Percentiles rank a stretch among this genome's conserved stretches.
phyloP scores from a whole-genome alignment of 2,888 invertebrate species.

The Plemyria rubiginata region DNA sequence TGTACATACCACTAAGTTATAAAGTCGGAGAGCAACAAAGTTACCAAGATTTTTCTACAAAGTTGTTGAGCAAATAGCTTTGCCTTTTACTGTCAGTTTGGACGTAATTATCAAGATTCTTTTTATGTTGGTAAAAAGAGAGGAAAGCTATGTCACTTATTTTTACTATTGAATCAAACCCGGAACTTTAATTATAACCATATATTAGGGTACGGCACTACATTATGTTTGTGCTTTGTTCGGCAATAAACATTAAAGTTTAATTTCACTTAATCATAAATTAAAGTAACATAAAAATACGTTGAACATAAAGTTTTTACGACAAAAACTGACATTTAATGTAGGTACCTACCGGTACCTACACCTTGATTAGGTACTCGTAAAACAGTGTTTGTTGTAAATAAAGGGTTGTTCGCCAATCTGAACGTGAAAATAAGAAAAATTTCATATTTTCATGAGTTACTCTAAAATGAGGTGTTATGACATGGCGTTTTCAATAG shows the following conservation, averaged over 20 bases:
- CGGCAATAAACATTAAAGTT: conserved; percentile 42
- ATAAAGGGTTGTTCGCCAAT: conserved; percentile 2
- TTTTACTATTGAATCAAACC: conserved; percentile 43
- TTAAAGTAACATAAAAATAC: conserved; percentile 16
- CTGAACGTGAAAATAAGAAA: not conserved
- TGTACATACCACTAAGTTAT: not conserved
- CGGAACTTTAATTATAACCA: conserved; percentile 47
- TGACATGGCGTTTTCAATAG: no score
- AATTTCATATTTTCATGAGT: no score
- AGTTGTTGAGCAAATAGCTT: conserved; percentile 1
- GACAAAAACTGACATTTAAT: conserved; percentile 13
- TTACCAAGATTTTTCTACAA: conserved; percentile 12
- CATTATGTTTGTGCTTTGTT: conserved; percentile 43
- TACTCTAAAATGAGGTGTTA: no score
- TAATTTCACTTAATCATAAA: not conserved
- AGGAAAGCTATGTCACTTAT: not conserved
- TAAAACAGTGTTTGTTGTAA: conserved; percentile 5
- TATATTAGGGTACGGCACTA: conserved; percentile 31
- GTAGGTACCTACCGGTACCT: not conserved
- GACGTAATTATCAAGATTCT: not conserved
- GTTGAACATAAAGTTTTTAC: conserved; percentile 26
- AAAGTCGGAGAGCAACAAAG: conserved; percentile 11
- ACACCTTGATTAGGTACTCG: no score
- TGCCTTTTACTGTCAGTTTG: conserved; percentile 3
- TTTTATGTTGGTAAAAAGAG: not conserved